Evolutionary conservation across 1,140 invertebrate species (phyloP), one percentile per base, ranked within the genome.

Genomic region (Panulirus ornatus): DNA sequence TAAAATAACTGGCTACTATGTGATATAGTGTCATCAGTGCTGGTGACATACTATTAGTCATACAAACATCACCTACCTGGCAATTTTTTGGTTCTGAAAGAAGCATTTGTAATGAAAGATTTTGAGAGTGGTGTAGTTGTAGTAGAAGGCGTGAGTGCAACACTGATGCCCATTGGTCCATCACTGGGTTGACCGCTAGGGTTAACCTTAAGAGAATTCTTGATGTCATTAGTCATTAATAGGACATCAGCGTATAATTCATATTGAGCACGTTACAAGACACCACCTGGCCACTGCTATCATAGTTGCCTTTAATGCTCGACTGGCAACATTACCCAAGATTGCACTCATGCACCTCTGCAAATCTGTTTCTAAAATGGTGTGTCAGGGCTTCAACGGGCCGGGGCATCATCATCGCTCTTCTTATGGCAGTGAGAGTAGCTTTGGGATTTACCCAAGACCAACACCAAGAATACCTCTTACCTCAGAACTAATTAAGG

Each of bases 51-150:
- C 94, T 22, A 66, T 30, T 30, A 30, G 27, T 30, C 58, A 66
- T 30, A 14, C 3, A 27, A 30, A 6, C 30, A 42, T 70, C 47
- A 89, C 88, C 66, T 92, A 92, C 91, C 97, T 95, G 98, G 98
- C 90, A 99, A 95, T 94, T 99, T 99, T 94, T 98, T 98, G 76
- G 98, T 98, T 91, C 97, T 96, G 94, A 99, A 99, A 92, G 98
- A 99, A 92, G 98, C 98, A 95, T 99, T 99, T 70, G 98, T 99
- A 89, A 99, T 99, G 96, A 99, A 98, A 11, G 97, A 97, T 94
- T 98, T 98, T 0, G 97, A 97, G 91, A 98, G 95, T 1, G 96
- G 96, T 30, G 96, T 95, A n/a, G 95, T 97, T 54, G 95, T 96
- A 9, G 88, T 89, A 19, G 96, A 96, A 82, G 97, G 96, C n/a